Percentiles rank a stretch among this genome's conserved stretches.
Evolutionary conservation across 2,888 invertebrate genomes (phyloP).

Genomic region (Rutpela maculata): DNA sequence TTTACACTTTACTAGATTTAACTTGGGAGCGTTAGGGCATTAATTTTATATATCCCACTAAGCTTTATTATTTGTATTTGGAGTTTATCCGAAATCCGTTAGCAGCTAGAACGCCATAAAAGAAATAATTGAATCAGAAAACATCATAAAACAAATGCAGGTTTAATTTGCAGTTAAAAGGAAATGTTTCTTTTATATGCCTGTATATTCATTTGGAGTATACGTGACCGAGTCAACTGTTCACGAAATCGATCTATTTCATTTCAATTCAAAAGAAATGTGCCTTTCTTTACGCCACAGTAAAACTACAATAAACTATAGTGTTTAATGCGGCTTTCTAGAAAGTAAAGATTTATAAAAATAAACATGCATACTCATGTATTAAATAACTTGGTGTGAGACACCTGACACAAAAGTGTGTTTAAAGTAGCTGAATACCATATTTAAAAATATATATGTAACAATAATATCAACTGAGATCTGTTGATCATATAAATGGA

Average conservation of each 20-base stretch:
- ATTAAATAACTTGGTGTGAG: too few relatives aligned
- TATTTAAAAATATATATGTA: too few relatives aligned
- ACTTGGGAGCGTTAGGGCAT: constrained; percentile 14
- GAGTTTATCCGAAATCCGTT: constrained; percentile 25
- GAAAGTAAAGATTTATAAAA: too few relatives aligned
- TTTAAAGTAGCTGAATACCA: too few relatives aligned
- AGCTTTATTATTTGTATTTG: constrained; percentile 38
- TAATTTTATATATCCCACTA: constrained; percentile 28
- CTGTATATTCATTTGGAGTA: constrained; percentile 56
- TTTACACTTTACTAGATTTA: constrained; percentile 24
- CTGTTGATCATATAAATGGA: too few relatives aligned
- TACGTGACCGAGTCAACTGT: constrained; percentile 58
- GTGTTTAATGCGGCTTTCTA: too few relatives aligned
- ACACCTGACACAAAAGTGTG: too few relatives aligned
- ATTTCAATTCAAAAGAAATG: constrained; percentile 48
- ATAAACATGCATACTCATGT: too few relatives aligned
- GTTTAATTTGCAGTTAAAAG: constrained; percentile 69
- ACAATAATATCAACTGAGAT: too few relatives aligned
- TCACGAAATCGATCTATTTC: constrained; percentile 48
- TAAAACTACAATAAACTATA: background rate
- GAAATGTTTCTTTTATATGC: constrained; percentile 63
- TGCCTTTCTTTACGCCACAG: background rate
- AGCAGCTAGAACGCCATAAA: constrained; percentile 55
- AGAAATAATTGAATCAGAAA: constrained; percentile 67
- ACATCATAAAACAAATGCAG: constrained; percentile 66